Evolutionary conservation across 2,888 invertebrate species (phyloP), one percentile per base, ranked within the genome.

Genomic region (Agriopis aurantiaria): DNA sequence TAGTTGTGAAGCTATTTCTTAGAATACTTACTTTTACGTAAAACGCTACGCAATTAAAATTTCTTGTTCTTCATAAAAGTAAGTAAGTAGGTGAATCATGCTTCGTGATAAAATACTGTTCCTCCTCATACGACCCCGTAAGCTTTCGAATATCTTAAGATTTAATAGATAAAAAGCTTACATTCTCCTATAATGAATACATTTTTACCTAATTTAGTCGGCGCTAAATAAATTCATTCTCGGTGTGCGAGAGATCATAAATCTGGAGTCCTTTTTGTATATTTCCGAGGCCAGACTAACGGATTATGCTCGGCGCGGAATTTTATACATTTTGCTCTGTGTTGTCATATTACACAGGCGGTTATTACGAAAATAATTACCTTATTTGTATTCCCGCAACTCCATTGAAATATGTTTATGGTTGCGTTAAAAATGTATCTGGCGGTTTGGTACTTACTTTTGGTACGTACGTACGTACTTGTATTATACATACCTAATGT

Each of bases 191-290:
- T 67, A 71, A 71, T 77, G 84, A 87, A 85, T 85, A 82, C 84
- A 86, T 85, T 83, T 84, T 79, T 81, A 79, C 82, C 85, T 85
- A 86, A 87, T 88, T 88, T 88, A 73, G 80, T 77, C 78, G 79
- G 73, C 78, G 81, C 80, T 82, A 85, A 86, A 89, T 88, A 88
- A 88, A 88, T 88, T 88, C 82, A 87, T 88, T 87, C 80, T 77
- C 81, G 74, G 80, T 78, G 80, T 81, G 83, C 82, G 75, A 76
- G 79, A 77, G 76, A 80, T 81, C 82, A 85, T 87, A 86, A 86
- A 85, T 86, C 82, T 87, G 81, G 80, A 85, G 85, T 85, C 78
- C 84, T 86, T 86, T 86, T 85, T 81, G 83, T 87, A 82, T 79
- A 83, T 90, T 85, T 85, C 82, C 83, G 81, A 80, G 80, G 78